Percentiles rank a stretch among this genome's conserved stretches.
phyloP scores from a whole-genome alignment of 1,140 invertebrate species.

The Aphaenogaster floridana region DNA sequence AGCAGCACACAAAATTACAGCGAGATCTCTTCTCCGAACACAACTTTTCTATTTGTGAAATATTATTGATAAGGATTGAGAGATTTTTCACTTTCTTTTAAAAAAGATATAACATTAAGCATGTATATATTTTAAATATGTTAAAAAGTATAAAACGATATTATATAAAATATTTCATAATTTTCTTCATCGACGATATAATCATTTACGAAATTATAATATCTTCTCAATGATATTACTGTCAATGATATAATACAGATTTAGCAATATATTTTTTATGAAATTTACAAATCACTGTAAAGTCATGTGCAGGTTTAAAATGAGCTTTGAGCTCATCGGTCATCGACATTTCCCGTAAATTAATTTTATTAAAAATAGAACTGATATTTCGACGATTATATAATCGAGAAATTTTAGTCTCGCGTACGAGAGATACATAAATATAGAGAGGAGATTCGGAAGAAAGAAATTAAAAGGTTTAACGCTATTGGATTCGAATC shows the following conservation, averaged over 20 bases:
- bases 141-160: background rate
- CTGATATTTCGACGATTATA: slow-evolving; percentile 26
- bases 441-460: slow-evolving; percentile 42
- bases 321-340: slow-evolving; percentile 7
- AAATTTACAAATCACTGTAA: slow-evolving; percentile 9
- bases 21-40: background rate
- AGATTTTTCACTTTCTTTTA: background rate
- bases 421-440: background rate
- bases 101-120: background rate
- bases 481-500: slow-evolving; percentile 48
- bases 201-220: background rate
- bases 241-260: background rate
- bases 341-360: slow-evolving; percentile 8
- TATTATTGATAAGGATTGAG: background rate
- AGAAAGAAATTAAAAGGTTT: slow-evolving; percentile 56
- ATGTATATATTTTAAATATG: background rate
- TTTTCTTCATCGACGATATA: background rate
- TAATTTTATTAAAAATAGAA: slow-evolving; percentile 37
- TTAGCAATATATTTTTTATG: background rate
- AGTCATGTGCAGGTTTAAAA: background rate
- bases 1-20: background rate
- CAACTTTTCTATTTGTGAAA: background rate
- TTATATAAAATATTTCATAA: background rate
- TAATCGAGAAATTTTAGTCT: slow-evolving; percentile 35
- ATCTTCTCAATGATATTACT: background rate